Evolutionary conservation across 2,113 vertebrate species (phyloP).

Genomic region (Stigmatopora nigra): DNA sequence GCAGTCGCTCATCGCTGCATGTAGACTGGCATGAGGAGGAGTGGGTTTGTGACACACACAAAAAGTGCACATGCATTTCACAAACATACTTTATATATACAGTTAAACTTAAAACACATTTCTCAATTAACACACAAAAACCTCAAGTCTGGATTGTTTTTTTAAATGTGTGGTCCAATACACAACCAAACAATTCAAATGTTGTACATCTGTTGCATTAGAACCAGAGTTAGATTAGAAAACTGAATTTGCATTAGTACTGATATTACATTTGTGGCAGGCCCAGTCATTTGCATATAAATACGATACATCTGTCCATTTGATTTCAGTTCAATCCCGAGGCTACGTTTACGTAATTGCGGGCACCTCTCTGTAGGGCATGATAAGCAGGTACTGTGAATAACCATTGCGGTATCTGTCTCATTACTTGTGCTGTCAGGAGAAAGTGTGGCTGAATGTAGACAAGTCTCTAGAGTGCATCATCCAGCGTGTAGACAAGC

Average conservation of each 20-base stretch:
- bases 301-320: constrained; percentile 12
- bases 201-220: background rate
- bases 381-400: background rate
- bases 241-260: background rate
- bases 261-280: background rate
- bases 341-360: background rate
- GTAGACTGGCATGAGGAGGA: constrained; percentile 93
- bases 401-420: background rate
- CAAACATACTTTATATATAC: background rate
- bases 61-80: background rate
- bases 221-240: background rate
- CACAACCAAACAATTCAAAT: background rate
- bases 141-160: background rate
- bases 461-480: constrained; percentile 98
- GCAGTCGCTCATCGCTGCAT: constrained; percentile 84
- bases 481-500: constrained; percentile 92
- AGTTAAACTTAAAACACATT: background rate
- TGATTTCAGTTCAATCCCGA: background rate
- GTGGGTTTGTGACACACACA: constrained; percentile 74
- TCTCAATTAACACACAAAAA: background rate
- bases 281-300: constrained; percentile 3
- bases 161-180: background rate
- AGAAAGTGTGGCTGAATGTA: constrained; percentile 96
- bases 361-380: background rate
- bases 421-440: constrained; percentile 61